These are phyloP conservation scores for Urocolius indicus DNA, from an alignment of 2,113 vertebrate genomes.

Conservation along the genomic window DNA sequence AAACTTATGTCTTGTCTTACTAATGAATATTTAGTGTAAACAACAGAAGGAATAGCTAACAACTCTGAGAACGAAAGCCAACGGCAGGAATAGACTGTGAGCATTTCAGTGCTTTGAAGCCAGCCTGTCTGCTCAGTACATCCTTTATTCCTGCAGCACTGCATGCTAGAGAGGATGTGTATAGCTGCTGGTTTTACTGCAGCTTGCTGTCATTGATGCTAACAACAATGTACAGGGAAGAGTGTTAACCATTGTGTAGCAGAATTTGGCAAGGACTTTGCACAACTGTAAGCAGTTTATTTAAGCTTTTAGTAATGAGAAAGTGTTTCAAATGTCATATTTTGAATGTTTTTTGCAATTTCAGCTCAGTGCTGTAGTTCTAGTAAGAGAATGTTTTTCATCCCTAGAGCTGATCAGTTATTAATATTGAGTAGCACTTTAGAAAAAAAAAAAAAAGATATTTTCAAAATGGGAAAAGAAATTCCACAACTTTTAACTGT, in stretches of 20 bases:
- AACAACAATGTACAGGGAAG: background rate
- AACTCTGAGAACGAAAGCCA: constrained; percentile 16
- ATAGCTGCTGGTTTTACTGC: background rate
- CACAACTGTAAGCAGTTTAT: background rate
- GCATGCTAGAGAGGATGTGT: background rate
- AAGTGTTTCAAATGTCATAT: background rate
- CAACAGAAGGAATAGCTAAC: constrained; percentile 67
- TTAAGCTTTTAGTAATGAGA: background rate
- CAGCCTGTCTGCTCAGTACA: background rate
- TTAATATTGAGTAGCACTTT: background rate
- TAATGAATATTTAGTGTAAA: constrained; percentile 68
- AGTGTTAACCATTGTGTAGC: background rate
- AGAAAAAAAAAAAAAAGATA: background rate
- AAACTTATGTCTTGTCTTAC: constrained; percentile 37
- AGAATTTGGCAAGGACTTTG: background rate
- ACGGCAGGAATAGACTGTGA: background rate
- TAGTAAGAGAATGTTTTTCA: background rate
- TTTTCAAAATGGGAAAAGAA: background rate
- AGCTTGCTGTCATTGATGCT: background rate
- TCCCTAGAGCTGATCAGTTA: background rate
- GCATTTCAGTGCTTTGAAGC: constrained; percentile 40
- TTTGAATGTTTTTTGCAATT: background rate
- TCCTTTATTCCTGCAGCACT: background rate
- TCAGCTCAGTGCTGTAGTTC: background rate
- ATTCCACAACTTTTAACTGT: background rate